phyloP scores from a whole-genome alignment of 2,888 invertebrate species.

The Drosophila leonis region DNA sequence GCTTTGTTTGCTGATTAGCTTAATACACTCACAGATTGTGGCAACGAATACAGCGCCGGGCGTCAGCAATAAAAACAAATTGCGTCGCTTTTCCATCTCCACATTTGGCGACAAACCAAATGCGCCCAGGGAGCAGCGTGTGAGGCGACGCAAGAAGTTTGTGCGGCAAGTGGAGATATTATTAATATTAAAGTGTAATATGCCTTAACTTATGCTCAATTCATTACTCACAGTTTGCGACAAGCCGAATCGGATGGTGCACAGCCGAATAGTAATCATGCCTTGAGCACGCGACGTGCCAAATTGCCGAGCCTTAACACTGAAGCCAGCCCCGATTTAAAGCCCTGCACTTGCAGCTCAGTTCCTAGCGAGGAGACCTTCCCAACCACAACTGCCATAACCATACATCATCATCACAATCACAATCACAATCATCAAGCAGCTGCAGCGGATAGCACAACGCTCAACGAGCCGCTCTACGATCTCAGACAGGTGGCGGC shows the following conservation, averaged over 20 bases:
- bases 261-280: constrained; percentile 53
- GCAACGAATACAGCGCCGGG: constrained; percentile 87
- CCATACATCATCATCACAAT: constrained; percentile 23
- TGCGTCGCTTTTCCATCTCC: constrained; percentile 80
- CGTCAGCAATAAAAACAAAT: constrained; percentile 72
- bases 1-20: constrained; percentile 90
- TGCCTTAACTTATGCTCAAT: background rate
- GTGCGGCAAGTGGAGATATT: constrained; percentile 83
- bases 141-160: constrained; percentile 82
- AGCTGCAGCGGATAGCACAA: constrained; percentile 41
- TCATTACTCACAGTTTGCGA: constrained; percentile 61
- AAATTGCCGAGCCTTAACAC: constrained; percentile 36
- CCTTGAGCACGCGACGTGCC: constrained; percentile 36
- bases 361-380: constrained; percentile 56
- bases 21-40: constrained; percentile 93
- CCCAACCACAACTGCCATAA: constrained; percentile 55
- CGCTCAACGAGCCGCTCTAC: constrained; percentile 41
- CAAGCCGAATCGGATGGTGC: constrained; percentile 70
- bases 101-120: constrained; percentile 61
- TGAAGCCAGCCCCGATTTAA: constrained; percentile 30
- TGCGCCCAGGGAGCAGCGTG: constrained; percentile 71
- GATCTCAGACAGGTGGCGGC: constrained; percentile 54
- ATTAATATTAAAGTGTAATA: too few relatives aligned
- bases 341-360: constrained; percentile 20
- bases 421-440: constrained; percentile 22